A percentile compares a stretch with the other conserved stretches of the same genome.
Conservation (phyloP, 2,888 invertebrate species). For the Rosalia funebris region DNA sequence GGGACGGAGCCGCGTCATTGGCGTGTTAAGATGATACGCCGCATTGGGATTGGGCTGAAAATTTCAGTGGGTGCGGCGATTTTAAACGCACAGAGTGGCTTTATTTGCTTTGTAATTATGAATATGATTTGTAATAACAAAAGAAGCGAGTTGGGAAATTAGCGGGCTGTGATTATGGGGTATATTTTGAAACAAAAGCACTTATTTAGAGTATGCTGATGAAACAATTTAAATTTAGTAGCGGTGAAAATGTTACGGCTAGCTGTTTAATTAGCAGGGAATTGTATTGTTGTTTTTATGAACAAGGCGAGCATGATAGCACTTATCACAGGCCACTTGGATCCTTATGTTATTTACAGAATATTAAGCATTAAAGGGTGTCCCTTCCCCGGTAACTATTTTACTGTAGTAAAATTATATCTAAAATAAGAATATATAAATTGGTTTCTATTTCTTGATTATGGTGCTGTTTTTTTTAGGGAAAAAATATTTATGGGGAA, state of each 20-base stretch:
- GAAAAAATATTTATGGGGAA: too few species aligned
- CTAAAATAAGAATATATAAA: too few species aligned
- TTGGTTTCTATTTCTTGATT: too few species aligned
- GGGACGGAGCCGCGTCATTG: slow-evolving; percentile 47
- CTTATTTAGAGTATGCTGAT: slow-evolving; percentile 61
- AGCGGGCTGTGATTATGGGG: slow-evolving; percentile 62
- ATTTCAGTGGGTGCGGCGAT: slow-evolving; percentile 42
- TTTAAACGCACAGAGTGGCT: slow-evolving; percentile 52
- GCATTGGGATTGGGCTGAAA: slow-evolving; percentile 41
- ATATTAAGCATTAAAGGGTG: slow-evolving; percentile 19
- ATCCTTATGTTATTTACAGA: slow-evolving; percentile 10
- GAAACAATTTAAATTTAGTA: slow-evolving; percentile 64
- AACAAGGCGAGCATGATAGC: slow-evolving; percentile 24
- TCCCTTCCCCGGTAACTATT: background rate
- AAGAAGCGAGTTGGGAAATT: slow-evolving; percentile 62
- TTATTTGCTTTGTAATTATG: slow-evolving; percentile 66
- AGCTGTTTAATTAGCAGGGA: slow-evolving; percentile 56
- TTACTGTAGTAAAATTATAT: background rate
- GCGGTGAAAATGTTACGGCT: slow-evolving; percentile 58
- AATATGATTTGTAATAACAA: slow-evolving; percentile 65
- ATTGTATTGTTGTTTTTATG: slow-evolving; percentile 52
- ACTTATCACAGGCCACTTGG: slow-evolving; percentile 21
- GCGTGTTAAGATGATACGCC: slow-evolving; percentile 30
- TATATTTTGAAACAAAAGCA: slow-evolving; percentile 60
- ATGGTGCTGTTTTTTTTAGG: too few species aligned